Percentiles rank a stretch among this genome's conserved stretches.
Conservation (phyloP, 2,113 vertebrate genomes). For the Oplegnathus fasciatus region DNA sequence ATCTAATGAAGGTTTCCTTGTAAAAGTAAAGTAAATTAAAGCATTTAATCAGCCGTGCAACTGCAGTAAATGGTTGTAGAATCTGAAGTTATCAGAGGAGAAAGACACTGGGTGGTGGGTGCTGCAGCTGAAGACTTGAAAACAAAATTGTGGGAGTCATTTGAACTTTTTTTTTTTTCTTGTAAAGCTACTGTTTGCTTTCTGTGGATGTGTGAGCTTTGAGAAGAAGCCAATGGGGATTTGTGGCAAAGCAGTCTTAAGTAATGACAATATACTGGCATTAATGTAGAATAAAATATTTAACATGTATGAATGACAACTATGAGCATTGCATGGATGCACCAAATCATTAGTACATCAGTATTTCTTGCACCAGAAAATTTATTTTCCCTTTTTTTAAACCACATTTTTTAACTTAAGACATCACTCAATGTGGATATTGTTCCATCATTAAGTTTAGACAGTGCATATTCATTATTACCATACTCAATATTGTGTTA, state of each 20-base stretch:
- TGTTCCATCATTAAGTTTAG: neutral
- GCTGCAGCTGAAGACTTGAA: neutral
- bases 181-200: neutral
- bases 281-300: neutral
- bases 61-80: neutral
- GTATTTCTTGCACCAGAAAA: neutral
- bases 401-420: neutral
- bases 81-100: neutral
- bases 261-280: neutral
- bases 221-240: neutral
- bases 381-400: neutral
- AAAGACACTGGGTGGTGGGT: neutral
- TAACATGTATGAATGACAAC: neutral
- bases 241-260: neutral
- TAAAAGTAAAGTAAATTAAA: neutral
- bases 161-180: neutral
- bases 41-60: slow-evolving; percentile 14
- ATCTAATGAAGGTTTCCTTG: slow-evolving; percentile 26
- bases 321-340: neutral
- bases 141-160: neutral
- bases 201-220: neutral
- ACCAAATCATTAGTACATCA: neutral
- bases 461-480: slow-evolving; percentile 42
- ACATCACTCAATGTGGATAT: neutral
- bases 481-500: slow-evolving; percentile 64